These are phyloP conservation scores for Sinhomidia bicolor DNA, from an alignment of 2,888 invertebrate genomes.

Conservation along the genomic window DNA sequence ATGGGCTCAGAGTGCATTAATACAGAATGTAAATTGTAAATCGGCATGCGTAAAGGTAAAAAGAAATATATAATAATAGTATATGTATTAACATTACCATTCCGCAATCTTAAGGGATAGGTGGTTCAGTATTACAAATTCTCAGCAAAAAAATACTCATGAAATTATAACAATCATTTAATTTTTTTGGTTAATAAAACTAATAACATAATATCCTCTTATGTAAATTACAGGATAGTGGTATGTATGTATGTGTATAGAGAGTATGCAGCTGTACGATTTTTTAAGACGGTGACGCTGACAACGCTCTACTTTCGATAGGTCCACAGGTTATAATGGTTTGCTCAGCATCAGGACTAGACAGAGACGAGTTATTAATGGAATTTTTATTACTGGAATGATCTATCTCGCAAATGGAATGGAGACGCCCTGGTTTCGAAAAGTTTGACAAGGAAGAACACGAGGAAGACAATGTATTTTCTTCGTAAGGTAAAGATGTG, in stretches of 20 bases:
- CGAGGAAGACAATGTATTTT: conserved; percentile 79
- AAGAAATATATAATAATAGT: not conserved
- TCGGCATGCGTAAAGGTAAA: conserved; percentile 14
- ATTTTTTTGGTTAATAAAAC: conserved; percentile 41
- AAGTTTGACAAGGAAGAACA: conserved; percentile 80
- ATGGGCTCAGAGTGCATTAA: conserved; percentile 22
- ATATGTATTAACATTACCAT: conserved; percentile 28
- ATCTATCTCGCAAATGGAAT: conserved; percentile 80
- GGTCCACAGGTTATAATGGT: conserved; percentile 76
- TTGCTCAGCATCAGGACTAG: conserved; percentile 79
- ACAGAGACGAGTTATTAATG: conserved; percentile 79
- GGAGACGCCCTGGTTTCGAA: conserved; percentile 79
- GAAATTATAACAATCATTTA: conserved; percentile 16
- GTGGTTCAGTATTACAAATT: conserved; percentile 47
- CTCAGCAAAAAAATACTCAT: conserved; percentile 34
- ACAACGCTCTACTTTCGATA: conserved; percentile 72
- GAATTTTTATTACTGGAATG: conserved; percentile 80
- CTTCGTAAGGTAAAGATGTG: conserved; percentile 76
- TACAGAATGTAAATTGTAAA: conserved; percentile 12
- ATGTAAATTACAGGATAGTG: conserved; percentile 13
- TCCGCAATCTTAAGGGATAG: conserved; percentile 38
- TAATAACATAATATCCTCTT: conserved; percentile 26
- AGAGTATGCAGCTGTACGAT: conserved; percentile 42
- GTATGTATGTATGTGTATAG: conserved; percentile 27
- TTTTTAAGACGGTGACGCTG: conserved; percentile 75